Percentiles rank a stretch among this genome's conserved stretches.
These are phyloP conservation scores for Tretioscincus oriximinensis DNA, from an alignment of 2,113 vertebrate genomes.

Conservation along the genomic window DNA sequence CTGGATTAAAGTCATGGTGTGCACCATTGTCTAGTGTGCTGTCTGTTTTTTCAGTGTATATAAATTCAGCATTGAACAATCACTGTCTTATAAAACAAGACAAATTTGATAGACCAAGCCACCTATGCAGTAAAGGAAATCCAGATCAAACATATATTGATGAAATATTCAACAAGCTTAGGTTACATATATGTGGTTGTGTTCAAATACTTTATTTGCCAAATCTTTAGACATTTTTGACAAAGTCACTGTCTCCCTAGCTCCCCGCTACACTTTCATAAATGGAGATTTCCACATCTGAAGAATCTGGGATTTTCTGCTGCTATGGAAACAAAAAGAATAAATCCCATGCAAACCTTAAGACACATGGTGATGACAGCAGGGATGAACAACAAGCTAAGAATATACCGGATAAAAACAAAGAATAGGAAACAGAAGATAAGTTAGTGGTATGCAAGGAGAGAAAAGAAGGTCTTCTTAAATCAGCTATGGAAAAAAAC, in stretches of 20 bases:
- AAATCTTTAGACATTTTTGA: constrained; percentile 31
- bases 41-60: neutral
- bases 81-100: constrained; percentile 19
- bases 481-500: too few species aligned
- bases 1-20: too few species aligned
- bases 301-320: constrained; percentile 45
- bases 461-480: too few species aligned
- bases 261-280: constrained; percentile 20
- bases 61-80: constrained; percentile 30
- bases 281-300: constrained; percentile 54
- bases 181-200: neutral
- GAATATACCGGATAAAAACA: constrained; percentile 32
- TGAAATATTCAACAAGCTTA: neutral
- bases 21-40: neutral
- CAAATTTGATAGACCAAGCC: constrained; percentile 4
- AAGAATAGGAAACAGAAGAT: constrained; percentile 26
- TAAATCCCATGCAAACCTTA: constrained; percentile 49
- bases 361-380: constrained; percentile 49
- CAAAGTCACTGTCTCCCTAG: neutral
- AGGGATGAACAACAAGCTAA: constrained; percentile 47
- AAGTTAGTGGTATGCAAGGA: constrained; percentile 17
- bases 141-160: neutral
- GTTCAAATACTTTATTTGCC: constrained; percentile 6
- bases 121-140: neutral
- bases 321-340: constrained; percentile 57